These are phyloP conservation scores for Apodemia hepburni DNA, from an alignment of 2,888 invertebrate species.

Conservation along the genomic window DNA sequence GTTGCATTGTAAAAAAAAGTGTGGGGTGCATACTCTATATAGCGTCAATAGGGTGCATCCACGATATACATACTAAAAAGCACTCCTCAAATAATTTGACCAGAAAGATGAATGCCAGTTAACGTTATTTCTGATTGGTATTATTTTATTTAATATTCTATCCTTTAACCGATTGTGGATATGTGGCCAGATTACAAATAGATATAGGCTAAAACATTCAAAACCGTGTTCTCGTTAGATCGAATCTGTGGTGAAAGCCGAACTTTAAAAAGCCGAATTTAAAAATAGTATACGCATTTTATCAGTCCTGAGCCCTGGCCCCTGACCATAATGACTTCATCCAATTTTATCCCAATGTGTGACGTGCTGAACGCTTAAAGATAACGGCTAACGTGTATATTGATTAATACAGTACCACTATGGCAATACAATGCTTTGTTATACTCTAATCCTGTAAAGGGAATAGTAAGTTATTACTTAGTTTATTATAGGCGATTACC, in stretches of 20 bases:
- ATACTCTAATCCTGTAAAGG: slow-evolving; percentile 1
- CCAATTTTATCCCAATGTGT: background rate
- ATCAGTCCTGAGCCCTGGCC: background rate
- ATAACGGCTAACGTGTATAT: background rate
- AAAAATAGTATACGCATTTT: background rate
- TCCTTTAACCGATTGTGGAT: too few species aligned
- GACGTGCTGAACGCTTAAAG: background rate
- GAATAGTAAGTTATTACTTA: slow-evolving; percentile 9
- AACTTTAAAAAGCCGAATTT: too few species aligned
- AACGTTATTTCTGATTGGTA: too few species aligned
- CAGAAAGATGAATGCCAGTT: too few species aligned
- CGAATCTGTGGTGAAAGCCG: too few species aligned
- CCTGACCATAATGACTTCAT: background rate
- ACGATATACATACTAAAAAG: too few species aligned
- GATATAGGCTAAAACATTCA: background rate
- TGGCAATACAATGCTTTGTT: background rate
- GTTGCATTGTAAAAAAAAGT: too few species aligned
- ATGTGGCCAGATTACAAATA: background rate
- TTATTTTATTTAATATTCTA: too few species aligned
- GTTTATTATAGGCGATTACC: slow-evolving; percentile 2
- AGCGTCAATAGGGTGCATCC: too few species aligned
- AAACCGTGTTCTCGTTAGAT: background rate
- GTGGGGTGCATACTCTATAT: too few species aligned
- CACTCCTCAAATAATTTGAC: too few species aligned
- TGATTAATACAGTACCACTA: background rate